Evolutionary conservation across 1,140 invertebrate species (phyloP).

Genomic region (Drosophila orosa): DNA sequence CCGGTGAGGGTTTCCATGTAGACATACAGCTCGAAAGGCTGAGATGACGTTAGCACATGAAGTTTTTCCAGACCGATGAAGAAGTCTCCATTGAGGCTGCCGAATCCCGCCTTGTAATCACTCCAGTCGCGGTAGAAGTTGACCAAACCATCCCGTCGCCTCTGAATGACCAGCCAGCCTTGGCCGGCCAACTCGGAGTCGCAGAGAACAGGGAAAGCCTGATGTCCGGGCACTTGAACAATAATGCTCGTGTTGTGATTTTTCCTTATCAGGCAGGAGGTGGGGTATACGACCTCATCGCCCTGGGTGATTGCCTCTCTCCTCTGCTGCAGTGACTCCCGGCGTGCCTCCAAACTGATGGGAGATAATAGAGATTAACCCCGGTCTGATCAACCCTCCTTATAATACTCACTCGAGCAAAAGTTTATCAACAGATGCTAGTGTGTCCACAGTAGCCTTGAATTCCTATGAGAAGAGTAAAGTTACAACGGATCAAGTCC

Average conservation of each 20-base stretch:
- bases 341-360: conserved; percentile 10
- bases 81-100: conserved; percentile 86
- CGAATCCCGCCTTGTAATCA: conserved; percentile 87
- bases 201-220: conserved; percentile 60
- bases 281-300: conserved; percentile 1
- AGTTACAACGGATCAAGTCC: background rate
- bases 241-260: conserved; percentile 2
- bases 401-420: conserved; percentile 20
- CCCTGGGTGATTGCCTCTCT: background rate
- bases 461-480: background rate
- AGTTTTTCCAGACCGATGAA: conserved; percentile 87
- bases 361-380: background rate
- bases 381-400: background rate
- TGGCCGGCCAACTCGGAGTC: conserved; percentile 72
- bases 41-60: conserved; percentile 58
- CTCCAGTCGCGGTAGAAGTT: conserved; percentile 87
- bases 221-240: conserved; percentile 21
- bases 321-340: conserved; percentile 7
- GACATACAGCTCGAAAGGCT: conserved; percentile 34
- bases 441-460: background rate
- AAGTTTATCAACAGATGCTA: conserved; percentile 20
- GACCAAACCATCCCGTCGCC: conserved; percentile 86
- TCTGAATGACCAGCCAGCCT: conserved; percentile 87
- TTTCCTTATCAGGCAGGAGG: conserved; percentile 1
- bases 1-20: conserved; percentile 15